A percentile compares a stretch with the other conserved stretches of the same genome.
phyloP scores from a whole-genome alignment of 2,888 invertebrate species.

The Agrilus biguttatus region DNA sequence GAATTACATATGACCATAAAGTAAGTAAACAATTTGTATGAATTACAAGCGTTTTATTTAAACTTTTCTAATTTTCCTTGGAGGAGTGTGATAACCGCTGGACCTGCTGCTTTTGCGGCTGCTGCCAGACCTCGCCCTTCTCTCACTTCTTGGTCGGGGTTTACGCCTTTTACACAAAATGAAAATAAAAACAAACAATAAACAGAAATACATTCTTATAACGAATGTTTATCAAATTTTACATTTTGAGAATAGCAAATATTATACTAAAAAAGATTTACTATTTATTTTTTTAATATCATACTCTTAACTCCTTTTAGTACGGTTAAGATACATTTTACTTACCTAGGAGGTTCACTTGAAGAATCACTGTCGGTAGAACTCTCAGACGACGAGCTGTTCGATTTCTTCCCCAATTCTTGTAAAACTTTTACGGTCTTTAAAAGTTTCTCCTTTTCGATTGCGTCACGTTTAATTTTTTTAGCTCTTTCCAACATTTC shows the following conservation, averaged over 20 bases:
- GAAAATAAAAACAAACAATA: no score
- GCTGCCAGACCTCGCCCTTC: slow-evolving; percentile 11
- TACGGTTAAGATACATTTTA: no score
- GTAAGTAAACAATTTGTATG: background rate
- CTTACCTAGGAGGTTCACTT: slow-evolving; percentile 13
- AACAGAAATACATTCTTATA: no score
- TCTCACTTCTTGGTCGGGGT: slow-evolving; percentile 6
- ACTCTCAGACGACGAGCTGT: slow-evolving; percentile 13
- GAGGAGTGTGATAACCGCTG: slow-evolving; percentile 9
- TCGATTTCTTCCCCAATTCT: slow-evolving; percentile 23
- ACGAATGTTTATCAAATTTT: no score
- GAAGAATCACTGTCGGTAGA: slow-evolving; percentile 18
- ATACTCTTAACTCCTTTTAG: no score
- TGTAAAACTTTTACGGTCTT: slow-evolving; percentile 29
- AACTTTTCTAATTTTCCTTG: slow-evolving; percentile 9
- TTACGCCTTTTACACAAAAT: slow-evolving; percentile 6
- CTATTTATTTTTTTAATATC: no score
- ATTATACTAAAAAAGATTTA: no score
- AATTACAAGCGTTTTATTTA: background rate
- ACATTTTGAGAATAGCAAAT: no score
- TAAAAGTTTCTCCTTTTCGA: slow-evolving; percentile 29
- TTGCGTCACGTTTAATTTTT: slow-evolving; percentile 27
- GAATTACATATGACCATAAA: background rate
- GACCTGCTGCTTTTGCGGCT: slow-evolving; percentile 11
- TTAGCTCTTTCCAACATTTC: slow-evolving; percentile 32